Base-by-base conservation (phyloP, 2,888 invertebrate species). In the Scaptomyza reducta region DNA sequence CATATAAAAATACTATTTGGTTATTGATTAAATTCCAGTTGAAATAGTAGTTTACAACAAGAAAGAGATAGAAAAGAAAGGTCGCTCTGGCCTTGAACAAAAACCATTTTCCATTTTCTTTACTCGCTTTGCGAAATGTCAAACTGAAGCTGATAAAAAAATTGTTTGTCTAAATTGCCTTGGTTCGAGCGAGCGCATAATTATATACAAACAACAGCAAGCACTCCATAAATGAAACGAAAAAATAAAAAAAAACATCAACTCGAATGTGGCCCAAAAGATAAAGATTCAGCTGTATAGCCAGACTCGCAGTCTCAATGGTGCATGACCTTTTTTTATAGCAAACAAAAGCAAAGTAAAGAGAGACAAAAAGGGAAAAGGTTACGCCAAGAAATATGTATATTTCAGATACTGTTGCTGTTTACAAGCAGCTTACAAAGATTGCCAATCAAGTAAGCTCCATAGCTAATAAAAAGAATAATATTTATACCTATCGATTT, bases 171-270 rank as follows among this genome's bases (percentile, higher is more conserved):
- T 35, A 49, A 69, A 56, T 73, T 60, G 56, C 58, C 72, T 68
- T 53, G 63, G 54, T 65, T 49, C 60, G 82, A 68, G 87, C 68
- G 61, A 49, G 68, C 80, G 77, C 84, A 83, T 86, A 82, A 82
- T 83, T 82, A 82, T 83, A 86, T 86, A 86, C 77, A 88, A 88
- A 86, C 87, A 82, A 66, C 33, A 25, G 6, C 46, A 13, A 29
- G 41, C 38, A 44, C 22, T 40, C 54, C n/a, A 38, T 38, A 40
- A 38, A 47, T 45, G 16, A 57, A 42, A 53, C 18, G 38, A 58
- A 56, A 31, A 22, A 45, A 27, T 47, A 47, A 42, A 29, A n/a
- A n/a, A 47, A 57, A 62, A 41, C 25, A 55, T 6, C 27, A 27
- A 57, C 33, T 33, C 16, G 35, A 74, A 59, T 61, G 56, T 70